Conservation (phyloP, 2,113 vertebrate species). For the Corynorhinus townsendii region DNA sequence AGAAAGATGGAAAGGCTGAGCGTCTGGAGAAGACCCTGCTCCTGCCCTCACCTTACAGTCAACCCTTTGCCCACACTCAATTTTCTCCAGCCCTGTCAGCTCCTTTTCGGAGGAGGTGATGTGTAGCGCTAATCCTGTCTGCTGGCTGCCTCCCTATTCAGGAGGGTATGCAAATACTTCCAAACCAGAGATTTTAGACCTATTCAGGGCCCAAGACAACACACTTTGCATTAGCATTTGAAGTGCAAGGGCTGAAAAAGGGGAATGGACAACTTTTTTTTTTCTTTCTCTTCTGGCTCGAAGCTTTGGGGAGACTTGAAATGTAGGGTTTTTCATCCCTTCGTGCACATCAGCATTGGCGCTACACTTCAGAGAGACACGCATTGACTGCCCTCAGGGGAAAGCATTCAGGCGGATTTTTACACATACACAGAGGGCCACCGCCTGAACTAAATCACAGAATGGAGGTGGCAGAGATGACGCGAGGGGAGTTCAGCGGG, state of each 20-base stretch:
- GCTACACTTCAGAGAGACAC: conserved; percentile 61
- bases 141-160: conserved; percentile 72
- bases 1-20: conserved; percentile 2
- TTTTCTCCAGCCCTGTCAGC: conserved; percentile 57
- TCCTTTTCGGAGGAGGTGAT: conserved; percentile 56
- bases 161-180: conserved; percentile 61
- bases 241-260: conserved; percentile 59
- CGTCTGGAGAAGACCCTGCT: neutral
- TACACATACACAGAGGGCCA: conserved; percentile 65
- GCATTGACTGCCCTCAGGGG: conserved; percentile 71
- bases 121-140: conserved; percentile 52
- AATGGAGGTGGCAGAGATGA: conserved; percentile 66
- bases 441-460: conserved; percentile 71
- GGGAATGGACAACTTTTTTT: conserved; percentile 61
- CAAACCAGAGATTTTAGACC: conserved; percentile 64
- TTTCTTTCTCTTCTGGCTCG: conserved; percentile 3
- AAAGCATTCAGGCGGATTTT: conserved; percentile 68
- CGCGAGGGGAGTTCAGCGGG: conserved; percentile 40
- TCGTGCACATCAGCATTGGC: conserved; percentile 53
- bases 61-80: conserved; percentile 21
- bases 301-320: conserved; percentile 71
- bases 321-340: conserved; percentile 74
- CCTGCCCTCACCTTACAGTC: neutral
- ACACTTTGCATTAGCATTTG: conserved; percentile 67
- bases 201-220: conserved; percentile 65